A percentile compares a stretch with the other conserved stretches of the same genome.
phyloP scores from a whole-genome alignment of 1,140 invertebrate species.

The Drosophila guanche region DNA sequence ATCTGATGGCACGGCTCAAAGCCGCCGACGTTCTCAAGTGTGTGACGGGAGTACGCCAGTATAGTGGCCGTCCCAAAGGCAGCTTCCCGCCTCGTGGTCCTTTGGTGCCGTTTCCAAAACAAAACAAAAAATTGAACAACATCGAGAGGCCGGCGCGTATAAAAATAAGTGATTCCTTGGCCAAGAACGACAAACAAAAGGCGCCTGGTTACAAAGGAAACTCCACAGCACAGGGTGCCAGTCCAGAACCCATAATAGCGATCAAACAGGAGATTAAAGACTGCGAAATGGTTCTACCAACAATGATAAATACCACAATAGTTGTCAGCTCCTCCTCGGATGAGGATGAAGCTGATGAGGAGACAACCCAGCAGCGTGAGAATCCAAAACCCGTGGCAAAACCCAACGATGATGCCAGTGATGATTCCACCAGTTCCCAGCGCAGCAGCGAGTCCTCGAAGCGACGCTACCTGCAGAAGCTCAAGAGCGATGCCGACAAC shows the following conservation, averaged over 20 bases:
- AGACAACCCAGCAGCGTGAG: background rate
- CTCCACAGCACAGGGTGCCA: too few relatives aligned
- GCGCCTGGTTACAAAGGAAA: too few relatives aligned
- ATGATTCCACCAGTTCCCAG: constrained; percentile 32
- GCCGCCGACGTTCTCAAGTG: constrained; percentile 30
- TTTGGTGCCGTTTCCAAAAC: background rate
- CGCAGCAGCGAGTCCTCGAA: constrained; percentile 32
- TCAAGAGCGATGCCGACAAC: constrained; percentile 49
- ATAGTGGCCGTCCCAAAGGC: background rate
- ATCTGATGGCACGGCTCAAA: constrained; percentile 40
- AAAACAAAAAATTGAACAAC: background rate
- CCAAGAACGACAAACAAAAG: background rate
- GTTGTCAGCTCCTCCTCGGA: constrained; percentile 57
- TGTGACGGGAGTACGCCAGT: background rate
- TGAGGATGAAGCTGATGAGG: constrained; percentile 6
- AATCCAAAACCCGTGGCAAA: background rate
- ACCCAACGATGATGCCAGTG: constrained; percentile 10
- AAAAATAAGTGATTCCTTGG: too few relatives aligned
- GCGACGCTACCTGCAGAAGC: constrained; percentile 42
- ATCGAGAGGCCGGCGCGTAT: too few relatives aligned
- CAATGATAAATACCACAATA: constrained; percentile 7
- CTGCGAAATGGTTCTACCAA: too few relatives aligned
- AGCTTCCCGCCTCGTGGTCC: background rate
- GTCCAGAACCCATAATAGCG: constrained; percentile 1
- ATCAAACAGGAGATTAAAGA: constrained; percentile 7